phyloP scores from a whole-genome alignment of 2,888 invertebrate genomes.

The Volucella zonaria region DNA sequence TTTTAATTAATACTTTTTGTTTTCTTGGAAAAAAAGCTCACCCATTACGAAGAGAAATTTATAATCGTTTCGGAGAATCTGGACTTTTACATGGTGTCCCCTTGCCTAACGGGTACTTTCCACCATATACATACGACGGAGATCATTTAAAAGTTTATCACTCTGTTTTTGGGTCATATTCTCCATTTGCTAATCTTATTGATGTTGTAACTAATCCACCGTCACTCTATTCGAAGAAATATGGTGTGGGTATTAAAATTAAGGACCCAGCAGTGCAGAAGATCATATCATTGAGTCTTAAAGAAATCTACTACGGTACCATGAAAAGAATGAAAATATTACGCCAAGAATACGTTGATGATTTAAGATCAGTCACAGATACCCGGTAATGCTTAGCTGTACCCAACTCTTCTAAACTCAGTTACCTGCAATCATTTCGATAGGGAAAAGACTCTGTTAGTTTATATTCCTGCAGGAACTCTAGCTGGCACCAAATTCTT shows the following conservation, averaged over 20 bases:
- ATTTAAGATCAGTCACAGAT: conserved; percentile 85
- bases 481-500: conserved; percentile 88
- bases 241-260: conserved; percentile 86
- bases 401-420: neutral
- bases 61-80: conserved; percentile 95
- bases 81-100: conserved; percentile 92
- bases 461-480: conserved; percentile 90
- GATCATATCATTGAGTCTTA: conserved; percentile 85
- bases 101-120: conserved; percentile 87
- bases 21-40: conserved; percentile 80
- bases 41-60: conserved; percentile 88
- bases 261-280: conserved; percentile 86
- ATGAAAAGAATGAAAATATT: conserved; percentile 93
- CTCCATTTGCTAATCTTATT: conserved; percentile 91
- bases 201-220: conserved; percentile 86
- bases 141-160: conserved; percentile 89
- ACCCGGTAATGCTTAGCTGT: conserved; percentile 79
- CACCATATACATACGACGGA: conserved; percentile 91
- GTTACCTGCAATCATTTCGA: neutral
- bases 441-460: conserved; percentile 88
- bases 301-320: conserved; percentile 88
- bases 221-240: conserved; percentile 85
- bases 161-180: conserved; percentile 92
- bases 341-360: conserved; percentile 87
- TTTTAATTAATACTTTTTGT: conserved; percentile 46